These are phyloP conservation scores for Scotopteryx bipunctaria DNA, from an alignment of 2,888 invertebrate genomes.

Conservation along the genomic window DNA sequence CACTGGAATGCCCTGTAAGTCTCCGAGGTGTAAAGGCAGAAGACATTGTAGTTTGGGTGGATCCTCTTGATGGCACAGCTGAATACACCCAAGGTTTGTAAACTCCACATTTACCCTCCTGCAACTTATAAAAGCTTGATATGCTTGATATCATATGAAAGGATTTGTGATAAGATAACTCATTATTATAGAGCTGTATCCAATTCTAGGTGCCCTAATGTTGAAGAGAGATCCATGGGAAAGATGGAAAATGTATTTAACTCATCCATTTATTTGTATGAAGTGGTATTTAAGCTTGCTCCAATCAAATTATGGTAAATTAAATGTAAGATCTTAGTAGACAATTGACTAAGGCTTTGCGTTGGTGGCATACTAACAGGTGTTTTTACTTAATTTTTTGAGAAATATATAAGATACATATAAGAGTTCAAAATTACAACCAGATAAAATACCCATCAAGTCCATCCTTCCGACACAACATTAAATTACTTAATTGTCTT, in stretches of 20 bases:
- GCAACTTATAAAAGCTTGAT: neutral
- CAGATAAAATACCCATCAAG: too few relatives aligned
- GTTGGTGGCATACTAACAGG: constrained; percentile 9
- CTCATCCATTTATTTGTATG: constrained; percentile 80
- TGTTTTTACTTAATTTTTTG: constrained; percentile 1
- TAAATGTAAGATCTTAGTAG: constrained; percentile 33
- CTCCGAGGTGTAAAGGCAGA: constrained; percentile 86
- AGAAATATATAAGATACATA: too few relatives aligned
- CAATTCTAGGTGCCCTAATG: constrained; percentile 82
- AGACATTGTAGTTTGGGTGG: constrained; percentile 98
- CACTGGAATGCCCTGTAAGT: constrained; percentile 86
- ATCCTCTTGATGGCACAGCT: constrained; percentile 98
- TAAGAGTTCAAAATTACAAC: neutral
- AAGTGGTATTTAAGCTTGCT: constrained; percentile 83
- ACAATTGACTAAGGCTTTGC: constrained; percentile 13
- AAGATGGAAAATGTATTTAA: constrained; percentile 81
- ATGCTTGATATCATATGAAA: neutral
- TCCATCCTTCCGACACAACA: too few relatives aligned
- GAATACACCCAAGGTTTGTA: constrained; percentile 95
- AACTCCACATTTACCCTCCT: too few relatives aligned
- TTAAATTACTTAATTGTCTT: too few relatives aligned
- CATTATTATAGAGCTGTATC: constrained; percentile 34
- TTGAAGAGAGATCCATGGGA: constrained; percentile 82
- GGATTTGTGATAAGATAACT: constrained; percentile 7
- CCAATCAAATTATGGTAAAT: constrained; percentile 79